Conservation (phyloP, 2,888 invertebrate genomes). For the Rosalia funebris region DNA sequence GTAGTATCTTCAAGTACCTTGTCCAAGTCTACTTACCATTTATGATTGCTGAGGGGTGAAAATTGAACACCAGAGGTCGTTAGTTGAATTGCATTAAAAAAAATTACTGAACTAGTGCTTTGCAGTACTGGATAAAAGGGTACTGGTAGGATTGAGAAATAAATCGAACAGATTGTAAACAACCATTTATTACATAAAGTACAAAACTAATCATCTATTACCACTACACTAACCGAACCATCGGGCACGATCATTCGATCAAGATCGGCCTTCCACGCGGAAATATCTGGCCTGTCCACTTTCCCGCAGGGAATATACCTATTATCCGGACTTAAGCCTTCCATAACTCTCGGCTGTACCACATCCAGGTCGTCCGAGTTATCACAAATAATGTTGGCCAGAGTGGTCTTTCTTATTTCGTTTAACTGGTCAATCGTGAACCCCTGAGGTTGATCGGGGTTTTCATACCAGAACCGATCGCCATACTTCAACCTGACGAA, state of each 20-base stretch:
- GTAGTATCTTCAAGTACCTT: too few relatives aligned
- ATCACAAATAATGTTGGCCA: slow-evolving; percentile 80
- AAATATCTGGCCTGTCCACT: slow-evolving; percentile 67
- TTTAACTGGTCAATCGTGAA: slow-evolving; percentile 81
- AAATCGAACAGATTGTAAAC: too few relatives aligned
- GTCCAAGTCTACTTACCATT: too few relatives aligned
- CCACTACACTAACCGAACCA: slow-evolving; percentile 6
- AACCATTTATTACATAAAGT: neutral
- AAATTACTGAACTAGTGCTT: too few relatives aligned
- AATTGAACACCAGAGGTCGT: too few relatives aligned
- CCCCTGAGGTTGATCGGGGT: slow-evolving; percentile 70
- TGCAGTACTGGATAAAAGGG: too few relatives aligned
- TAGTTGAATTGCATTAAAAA: too few relatives aligned
- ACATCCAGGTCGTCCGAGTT: slow-evolving; percentile 75
- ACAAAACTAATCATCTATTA: neutral
- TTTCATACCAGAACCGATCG: slow-evolving; percentile 92
- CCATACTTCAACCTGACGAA: slow-evolving; percentile 82
- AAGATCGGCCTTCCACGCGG: slow-evolving; percentile 45
- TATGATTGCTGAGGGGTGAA: too few relatives aligned
- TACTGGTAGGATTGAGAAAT: too few relatives aligned
- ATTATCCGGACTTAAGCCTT: slow-evolving; percentile 65
- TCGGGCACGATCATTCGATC: slow-evolving; percentile 27
- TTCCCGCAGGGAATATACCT: slow-evolving; percentile 74
- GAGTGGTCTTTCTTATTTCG: slow-evolving; percentile 80
- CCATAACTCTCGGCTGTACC: slow-evolving; percentile 78